Conservation (phyloP, 2,113 vertebrate genomes). For the Craseonycteris thonglongyai region DNA sequence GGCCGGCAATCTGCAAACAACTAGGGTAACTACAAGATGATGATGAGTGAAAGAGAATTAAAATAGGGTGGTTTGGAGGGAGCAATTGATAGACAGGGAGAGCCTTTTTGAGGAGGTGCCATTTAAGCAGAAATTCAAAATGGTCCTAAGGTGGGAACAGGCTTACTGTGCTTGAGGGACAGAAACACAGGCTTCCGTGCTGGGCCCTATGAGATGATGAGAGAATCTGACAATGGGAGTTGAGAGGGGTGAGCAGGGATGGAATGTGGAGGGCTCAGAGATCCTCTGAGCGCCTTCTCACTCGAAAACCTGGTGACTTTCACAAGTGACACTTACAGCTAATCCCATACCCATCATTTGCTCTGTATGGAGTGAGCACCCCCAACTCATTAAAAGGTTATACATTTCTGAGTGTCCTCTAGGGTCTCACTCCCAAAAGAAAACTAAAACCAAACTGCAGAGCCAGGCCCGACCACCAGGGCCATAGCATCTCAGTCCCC, state of each 20-base stretch:
- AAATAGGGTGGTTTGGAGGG: not conserved
- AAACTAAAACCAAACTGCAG: not conserved
- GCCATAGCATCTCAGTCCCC: not conserved
- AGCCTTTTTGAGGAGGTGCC: not conserved
- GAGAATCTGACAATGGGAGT: too few species aligned
- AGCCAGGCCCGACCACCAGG: not conserved
- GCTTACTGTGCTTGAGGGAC: not conserved
- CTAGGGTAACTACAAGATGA: not conserved
- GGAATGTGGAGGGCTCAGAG: not conserved
- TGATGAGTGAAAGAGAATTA: not conserved
- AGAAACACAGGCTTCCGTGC: not conserved
- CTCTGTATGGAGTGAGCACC: too few species aligned
- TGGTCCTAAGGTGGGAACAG: not conserved
- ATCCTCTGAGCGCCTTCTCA: not conserved
- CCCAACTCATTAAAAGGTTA: too few species aligned
- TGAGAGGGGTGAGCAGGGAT: not conserved
- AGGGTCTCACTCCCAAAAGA: not conserved
- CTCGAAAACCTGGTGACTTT: too few species aligned
- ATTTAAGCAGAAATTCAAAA: not conserved
- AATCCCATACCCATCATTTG: too few species aligned
- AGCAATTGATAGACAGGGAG: not conserved
- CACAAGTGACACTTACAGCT: too few species aligned
- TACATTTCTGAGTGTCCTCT: too few species aligned
- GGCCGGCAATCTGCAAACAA: not conserved
- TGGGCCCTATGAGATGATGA: not conserved